phyloP scores from a whole-genome alignment of 1,140 invertebrate genomes.

The Eriocheir sinensis region DNA sequence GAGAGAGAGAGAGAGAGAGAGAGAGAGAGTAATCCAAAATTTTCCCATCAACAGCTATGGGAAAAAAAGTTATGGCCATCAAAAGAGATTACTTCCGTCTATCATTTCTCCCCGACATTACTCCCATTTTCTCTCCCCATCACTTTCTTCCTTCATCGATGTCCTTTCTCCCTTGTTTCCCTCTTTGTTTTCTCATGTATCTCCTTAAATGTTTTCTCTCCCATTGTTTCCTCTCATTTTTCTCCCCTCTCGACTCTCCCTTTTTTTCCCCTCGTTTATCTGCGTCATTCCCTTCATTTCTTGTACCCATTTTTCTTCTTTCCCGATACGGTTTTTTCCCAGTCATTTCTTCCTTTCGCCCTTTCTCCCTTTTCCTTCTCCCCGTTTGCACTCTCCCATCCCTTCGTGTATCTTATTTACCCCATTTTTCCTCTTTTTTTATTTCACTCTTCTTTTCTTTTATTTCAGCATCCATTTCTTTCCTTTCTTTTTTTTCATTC shows the following conservation, averaged over 20 bases:
- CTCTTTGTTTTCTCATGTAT: too few relatives aligned
- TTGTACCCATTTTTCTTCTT: not conserved
- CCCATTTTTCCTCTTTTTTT: not conserved
- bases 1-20: conserved; percentile 32
- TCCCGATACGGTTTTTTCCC: too few relatives aligned
- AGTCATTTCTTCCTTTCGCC: not conserved
- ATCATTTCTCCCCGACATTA: not conserved
- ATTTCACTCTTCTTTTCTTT: not conserved
- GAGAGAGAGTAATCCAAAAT: not conserved
- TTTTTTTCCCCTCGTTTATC: not conserved
- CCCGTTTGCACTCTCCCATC: not conserved
- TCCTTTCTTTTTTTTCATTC: not conserved
- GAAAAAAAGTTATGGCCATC: not conserved
- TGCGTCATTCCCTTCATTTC: not conserved
- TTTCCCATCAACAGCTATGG: not conserved
- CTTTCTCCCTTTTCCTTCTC: not conserved
- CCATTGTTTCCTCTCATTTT: too few relatives aligned
- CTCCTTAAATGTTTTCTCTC: too few relatives aligned
- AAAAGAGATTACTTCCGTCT: not conserved
- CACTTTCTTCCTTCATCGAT: not conserved
- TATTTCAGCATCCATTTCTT: too few relatives aligned
- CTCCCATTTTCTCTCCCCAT: not conserved
- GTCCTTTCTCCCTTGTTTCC: not conserved
- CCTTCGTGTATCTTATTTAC: too few relatives aligned
- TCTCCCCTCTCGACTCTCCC: not conserved